phyloP scores from a whole-genome alignment of 2,888 invertebrate genomes.

The Metallyticus violacea region DNA sequence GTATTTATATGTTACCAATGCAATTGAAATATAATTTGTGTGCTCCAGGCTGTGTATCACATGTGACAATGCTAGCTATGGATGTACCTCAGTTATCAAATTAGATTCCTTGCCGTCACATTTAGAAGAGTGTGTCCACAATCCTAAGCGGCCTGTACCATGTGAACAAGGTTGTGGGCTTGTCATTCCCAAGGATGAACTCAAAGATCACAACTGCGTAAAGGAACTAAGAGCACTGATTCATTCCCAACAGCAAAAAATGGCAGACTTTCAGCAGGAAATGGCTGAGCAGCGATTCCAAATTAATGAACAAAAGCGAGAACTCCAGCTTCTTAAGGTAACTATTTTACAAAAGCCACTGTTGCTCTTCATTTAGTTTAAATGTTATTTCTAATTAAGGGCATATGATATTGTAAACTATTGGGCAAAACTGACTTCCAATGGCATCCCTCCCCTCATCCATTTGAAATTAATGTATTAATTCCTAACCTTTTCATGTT shows the following conservation, averaged over 20 bases:
- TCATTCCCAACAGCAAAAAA: constrained; percentile 80
- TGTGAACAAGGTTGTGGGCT: constrained; percentile 94
- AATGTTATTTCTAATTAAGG: too few relatives aligned
- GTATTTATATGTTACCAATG: constrained; percentile 19
- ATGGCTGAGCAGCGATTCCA: constrained; percentile 81
- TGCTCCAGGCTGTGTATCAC: constrained; percentile 73
- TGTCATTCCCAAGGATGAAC: constrained; percentile 91
- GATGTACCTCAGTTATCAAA: constrained; percentile 81
- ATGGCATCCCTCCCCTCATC: too few relatives aligned
- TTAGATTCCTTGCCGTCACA: constrained; percentile 83
- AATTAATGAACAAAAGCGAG: constrained; percentile 85
- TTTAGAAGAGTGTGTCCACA: constrained; percentile 87
- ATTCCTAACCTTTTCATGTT: too few relatives aligned
- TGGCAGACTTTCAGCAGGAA: constrained; percentile 83
- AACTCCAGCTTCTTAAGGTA: constrained; percentile 83
- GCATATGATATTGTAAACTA: too few relatives aligned
- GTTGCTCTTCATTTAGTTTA: too few relatives aligned
- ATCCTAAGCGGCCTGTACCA: constrained; percentile 89
- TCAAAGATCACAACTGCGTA: constrained; percentile 92
- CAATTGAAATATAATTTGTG: constrained; percentile 1
- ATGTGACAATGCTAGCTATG: constrained; percentile 88
- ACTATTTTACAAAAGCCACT: too few relatives aligned
- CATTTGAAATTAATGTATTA: too few relatives aligned
- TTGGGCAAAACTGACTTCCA: too few relatives aligned
- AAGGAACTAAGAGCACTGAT: constrained; percentile 81